Evolutionary conservation across 2,888 invertebrate genomes (phyloP).

Genomic region (Tubulanus polymorphus): DNA sequence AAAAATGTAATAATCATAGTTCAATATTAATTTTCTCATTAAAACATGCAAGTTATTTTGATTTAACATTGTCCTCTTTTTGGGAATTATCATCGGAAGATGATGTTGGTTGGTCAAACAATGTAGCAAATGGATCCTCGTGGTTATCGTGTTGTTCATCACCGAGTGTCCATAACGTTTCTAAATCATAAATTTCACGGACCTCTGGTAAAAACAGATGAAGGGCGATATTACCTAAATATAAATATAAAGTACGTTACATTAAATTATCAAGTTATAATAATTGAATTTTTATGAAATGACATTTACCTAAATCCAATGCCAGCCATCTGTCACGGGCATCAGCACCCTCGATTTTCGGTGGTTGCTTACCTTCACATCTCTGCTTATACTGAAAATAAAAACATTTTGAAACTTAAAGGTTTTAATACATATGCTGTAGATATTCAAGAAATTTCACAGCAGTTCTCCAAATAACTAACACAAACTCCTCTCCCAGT

Average conservation of each 20-base stretch:
- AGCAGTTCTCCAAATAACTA: not conserved
- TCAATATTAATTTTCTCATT: too few relatives aligned
- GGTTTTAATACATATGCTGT: not conserved
- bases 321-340: slow-evolving; percentile 78
- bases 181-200: slow-evolving; percentile 76
- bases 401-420: too few relatives aligned
- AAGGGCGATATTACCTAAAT: slow-evolving; percentile 82
- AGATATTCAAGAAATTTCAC: not conserved
- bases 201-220: slow-evolving; percentile 76
- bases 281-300: not conserved
- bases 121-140: slow-evolving; percentile 13
- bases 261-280: not conserved
- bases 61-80: too few relatives aligned
- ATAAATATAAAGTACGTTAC: slow-evolving; percentile 20
- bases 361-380: slow-evolving; percentile 60
- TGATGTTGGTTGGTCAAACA: slow-evolving; percentile 1
- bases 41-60: too few relatives aligned
- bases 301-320: slow-evolving; percentile 72
- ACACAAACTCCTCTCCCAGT: too few relatives aligned
- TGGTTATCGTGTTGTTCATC: slow-evolving; percentile 58
- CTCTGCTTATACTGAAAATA: slow-evolving; percentile 43
- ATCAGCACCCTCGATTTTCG: slow-evolving; percentile 72
- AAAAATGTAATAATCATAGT: too few relatives aligned
- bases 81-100: too few relatives aligned
- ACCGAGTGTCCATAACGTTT: slow-evolving; percentile 87